Evolutionary conservation across 2,888 invertebrate genomes (phyloP), one percentile per base, ranked within the genome.

Genomic region (Argyresthia goedartella): DNA sequence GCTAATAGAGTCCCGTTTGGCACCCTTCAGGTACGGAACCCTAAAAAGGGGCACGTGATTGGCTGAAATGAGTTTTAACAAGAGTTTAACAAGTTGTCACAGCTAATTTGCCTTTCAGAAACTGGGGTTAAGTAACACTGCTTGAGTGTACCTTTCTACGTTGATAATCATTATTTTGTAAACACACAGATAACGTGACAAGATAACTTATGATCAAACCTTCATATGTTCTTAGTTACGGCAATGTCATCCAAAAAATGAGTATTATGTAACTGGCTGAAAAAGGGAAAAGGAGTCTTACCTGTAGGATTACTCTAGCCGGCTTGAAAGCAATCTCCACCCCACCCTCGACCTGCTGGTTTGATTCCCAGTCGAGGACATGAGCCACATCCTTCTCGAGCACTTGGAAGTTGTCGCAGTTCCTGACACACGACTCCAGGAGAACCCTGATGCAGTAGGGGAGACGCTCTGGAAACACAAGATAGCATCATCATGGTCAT

Each of bases 301-400:
- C 97, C 89, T 98, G 98, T 16, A 99, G 86, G 58, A 99, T 94
- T 54, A 99, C 99, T 61, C 99, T 88, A 0, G 98, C 95, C 0
- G 99, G 99, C 76, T 96, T 96, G 77, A 99, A 99, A 0, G 98
- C 93, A 35, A 99, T 93, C 87, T 99, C 99, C 35, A 95, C 93
- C 44, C 92, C 93, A 1, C 86, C 90, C 50, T 89, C 89, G 0
- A 88, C 74, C 0, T 71, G 64, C 73, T 96, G 95, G 70, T 92
- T 93, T 47, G 76, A 76, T 65, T 95, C 92, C 99, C 99, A 99
- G 56, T 93, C 89, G 52, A 98, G 88, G 44, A 99, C 95, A 58
- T 91, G 95, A 58, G 93, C 85, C 0, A 99, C 97, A 86, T 99
- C 98, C 57, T 90, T 87, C 71, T 92, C 89, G 52, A 91, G 87